Percentiles rank a stretch among this genome's conserved stretches.
Evolutionary conservation across 2,888 invertebrate genomes (phyloP).

Genomic region (Nineta flava): DNA sequence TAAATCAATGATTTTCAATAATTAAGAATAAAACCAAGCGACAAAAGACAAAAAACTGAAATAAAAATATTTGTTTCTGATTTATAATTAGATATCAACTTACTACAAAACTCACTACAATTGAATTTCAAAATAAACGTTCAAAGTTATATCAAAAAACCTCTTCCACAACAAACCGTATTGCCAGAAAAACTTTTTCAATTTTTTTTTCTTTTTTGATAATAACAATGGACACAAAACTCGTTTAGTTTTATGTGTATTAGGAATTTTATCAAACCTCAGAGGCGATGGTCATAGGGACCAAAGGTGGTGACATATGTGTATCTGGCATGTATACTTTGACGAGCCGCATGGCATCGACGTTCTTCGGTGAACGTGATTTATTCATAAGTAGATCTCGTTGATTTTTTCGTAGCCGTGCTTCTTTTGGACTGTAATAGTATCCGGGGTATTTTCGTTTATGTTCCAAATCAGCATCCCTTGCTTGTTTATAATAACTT

Average conservation of each 20-base stretch:
- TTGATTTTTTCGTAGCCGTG: constrained; percentile 22
- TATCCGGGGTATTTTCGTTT: constrained; percentile 29
- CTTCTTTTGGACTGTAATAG: constrained; percentile 28
- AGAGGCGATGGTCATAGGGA: constrained; percentile 3
- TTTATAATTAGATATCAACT: no score
- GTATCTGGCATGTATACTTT: constrained; percentile 12
- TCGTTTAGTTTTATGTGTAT: not conserved
- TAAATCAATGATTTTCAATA: no score
- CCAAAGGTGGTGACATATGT: constrained; percentile 3
- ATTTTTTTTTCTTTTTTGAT: no score
- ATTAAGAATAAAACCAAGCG: no score
- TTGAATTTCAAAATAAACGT: no score
- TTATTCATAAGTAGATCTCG: constrained; percentile 11
- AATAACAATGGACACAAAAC: not conserved
- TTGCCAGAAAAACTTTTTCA: no score
- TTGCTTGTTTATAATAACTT: constrained; percentile 26
- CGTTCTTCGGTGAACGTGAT: constrained; percentile 11
- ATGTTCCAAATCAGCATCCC: constrained; percentile 27
- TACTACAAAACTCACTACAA: no score
- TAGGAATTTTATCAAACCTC: constrained; percentile 5
- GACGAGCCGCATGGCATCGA: constrained; percentile 13
- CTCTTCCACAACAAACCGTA: no score
- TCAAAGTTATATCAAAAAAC: no score
- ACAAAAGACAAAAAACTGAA: no score
- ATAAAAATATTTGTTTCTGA: no score